Percentiles rank a stretch among this genome's conserved stretches.
phyloP scores from a whole-genome alignment of 2,888 invertebrate species.

The Papilio demoleus region DNA sequence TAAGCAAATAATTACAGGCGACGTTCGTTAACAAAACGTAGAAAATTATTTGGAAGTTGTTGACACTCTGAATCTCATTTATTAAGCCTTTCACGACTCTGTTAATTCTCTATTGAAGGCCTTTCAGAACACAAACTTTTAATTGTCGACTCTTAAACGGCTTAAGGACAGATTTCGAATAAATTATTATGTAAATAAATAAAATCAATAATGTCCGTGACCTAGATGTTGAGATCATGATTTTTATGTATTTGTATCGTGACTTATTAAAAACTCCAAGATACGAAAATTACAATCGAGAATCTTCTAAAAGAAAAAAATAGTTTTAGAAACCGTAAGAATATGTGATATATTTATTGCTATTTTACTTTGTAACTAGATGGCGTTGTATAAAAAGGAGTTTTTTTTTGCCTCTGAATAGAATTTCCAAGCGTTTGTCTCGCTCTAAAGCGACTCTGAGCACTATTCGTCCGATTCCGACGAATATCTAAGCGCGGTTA shows the following conservation, averaged over 20 bases:
- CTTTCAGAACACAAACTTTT: conserved; percentile 36
- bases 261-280: background rate
- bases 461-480: too few species aligned
- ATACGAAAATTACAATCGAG: background rate
- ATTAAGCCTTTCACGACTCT: conserved; percentile 37
- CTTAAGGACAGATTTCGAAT: conserved; percentile 21
- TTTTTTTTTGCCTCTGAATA: conserved; percentile 15
- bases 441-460: too few species aligned
- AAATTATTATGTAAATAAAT: background rate
- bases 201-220: background rate
- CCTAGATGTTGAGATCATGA: background rate
- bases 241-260: background rate
- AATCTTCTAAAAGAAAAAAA: background rate
- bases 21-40: conserved; percentile 33
- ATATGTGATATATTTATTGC: background rate
- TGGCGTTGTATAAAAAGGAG: conserved; percentile 14
- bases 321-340: background rate
- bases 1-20: conserved; percentile 28
- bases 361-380: background rate
- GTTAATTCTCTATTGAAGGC: conserved; percentile 35
- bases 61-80: conserved; percentile 38
- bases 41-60: conserved; percentile 39
- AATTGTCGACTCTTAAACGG: conserved; percentile 30
- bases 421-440: too few species aligned
- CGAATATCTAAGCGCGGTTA: too few species aligned